Evolutionary conservation across 2,888 invertebrate genomes (phyloP), one percentile per base, ranked within the genome.

Genomic region (Meganola albula): DNA sequence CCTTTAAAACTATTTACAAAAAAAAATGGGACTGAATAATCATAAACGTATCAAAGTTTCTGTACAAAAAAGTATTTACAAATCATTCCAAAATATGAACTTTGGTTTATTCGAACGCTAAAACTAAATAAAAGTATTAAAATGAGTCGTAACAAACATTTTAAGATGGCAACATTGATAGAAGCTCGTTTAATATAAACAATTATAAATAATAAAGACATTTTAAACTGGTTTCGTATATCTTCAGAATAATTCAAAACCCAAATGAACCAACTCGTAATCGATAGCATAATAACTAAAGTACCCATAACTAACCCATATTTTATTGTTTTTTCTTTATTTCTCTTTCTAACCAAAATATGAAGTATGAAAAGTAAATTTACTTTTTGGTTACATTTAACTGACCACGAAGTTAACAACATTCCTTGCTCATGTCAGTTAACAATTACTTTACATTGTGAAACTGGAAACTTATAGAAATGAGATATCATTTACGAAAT

Each of bases 211-310:
- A 24, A 39, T 27, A 48, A 27, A 12, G 13, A 33, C 44, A 24
- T 10, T 44, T 42, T 58, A 56, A 30, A 48, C 55, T 61, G 57
- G 55, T 61, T 44, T 44, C 46, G 34, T 44, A 55, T 43, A 55
- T 51, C 40, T 46, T 48, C 47, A 44, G 61, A 53, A 39, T 34
- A 53, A 57, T 45, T 32, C 27, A 42, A 63, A 62, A 53, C n/a
- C n/a, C n/a, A n/a, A n/a, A n/a, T n/a, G n/a, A n/a, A n/a, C n/a
- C n/a, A n/a, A n/a, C n/a, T n/a, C n/a, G n/a, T n/a, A n/a, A n/a
- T n/a, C n/a, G n/a, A n/a, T n/a, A n/a, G n/a, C n/a, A n/a, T n/a
- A n/a, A n/a, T n/a, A n/a, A n/a, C n/a, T n/a, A n/a, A n/a, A n/a
- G n/a, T n/a, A n/a, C n/a, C n/a, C n/a, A n/a, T n/a, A n/a, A n/a